Evolutionary conservation across 2,113 vertebrate genomes (phyloP), one percentile per base, ranked within the genome.

Genomic region (Protobothrops flavoviridis): DNA sequence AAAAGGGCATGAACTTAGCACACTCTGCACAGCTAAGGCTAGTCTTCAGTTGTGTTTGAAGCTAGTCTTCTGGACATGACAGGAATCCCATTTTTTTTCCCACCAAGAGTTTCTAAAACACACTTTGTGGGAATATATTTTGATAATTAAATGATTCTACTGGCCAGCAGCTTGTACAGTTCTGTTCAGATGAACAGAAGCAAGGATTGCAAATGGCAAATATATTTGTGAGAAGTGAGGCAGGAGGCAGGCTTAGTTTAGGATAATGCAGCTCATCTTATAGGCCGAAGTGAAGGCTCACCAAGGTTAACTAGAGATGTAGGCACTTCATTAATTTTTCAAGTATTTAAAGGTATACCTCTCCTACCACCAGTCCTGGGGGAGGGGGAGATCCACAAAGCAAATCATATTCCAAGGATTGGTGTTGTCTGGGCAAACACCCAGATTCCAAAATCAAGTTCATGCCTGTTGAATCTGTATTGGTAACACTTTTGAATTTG

Each of bases 391-490:
- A 39, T 94, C 94, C 92, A 92, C n/a, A 95, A 96, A 96, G 94
- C 96, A 96, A 97, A 97, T 55, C 94, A 92, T 90, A 94, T 94
- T 95, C 96, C 94, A 93, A 95, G 96, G 88, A 1, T 91, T 93
- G 94, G 95, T 90, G 89, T 89, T 95, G 95, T 92, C 96, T 93
- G 93, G 95, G 96, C 95, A 93, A 94, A 96, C 96, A 50, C 95
- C 94, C 53, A 92, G 96, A 96, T 96, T 96, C 96, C 96, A 95
- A 94, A 94, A 92, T 97, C 97, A 96, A 97, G 97, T 97, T 95
- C 81, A 90, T 93, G 96, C 97, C 97, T 97, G 98, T 95, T 93
- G 13, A 88, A 92, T 74, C 85, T 91, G 94, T 92, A 95, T 95
- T 95, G 95, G 93, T 94, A 95, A 33, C 33, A 95, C 94, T 96